Percentiles rank a stretch among this genome's conserved stretches.
These are phyloP conservation scores for Malurus melanocephalus DNA, from an alignment of 2,113 vertebrate species.

Conservation along the genomic window DNA sequence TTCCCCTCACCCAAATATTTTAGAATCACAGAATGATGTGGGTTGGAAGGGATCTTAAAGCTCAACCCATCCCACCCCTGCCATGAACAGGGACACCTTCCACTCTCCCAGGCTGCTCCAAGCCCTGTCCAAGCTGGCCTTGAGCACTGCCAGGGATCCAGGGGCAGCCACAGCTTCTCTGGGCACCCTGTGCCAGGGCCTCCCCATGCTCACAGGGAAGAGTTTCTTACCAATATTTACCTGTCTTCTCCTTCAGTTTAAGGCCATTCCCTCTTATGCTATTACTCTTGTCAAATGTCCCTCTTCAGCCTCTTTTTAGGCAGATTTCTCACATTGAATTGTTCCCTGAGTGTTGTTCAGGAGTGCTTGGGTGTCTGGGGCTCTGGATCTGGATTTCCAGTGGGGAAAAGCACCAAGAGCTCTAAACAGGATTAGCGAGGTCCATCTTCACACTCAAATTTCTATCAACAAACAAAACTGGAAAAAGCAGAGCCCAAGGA, in stretches of 20 bases:
- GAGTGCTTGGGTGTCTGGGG: background rate
- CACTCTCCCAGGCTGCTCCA: rapidly evolving
- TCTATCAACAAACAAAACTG: background rate
- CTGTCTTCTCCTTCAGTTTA: background rate
- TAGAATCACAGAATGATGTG: background rate
- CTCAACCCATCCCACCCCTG: background rate
- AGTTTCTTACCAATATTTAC: background rate
- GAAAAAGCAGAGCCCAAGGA: background rate
- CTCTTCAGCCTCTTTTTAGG: background rate
- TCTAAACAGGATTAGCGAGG: background rate
- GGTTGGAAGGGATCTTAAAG: background rate
- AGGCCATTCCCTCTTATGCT: background rate
- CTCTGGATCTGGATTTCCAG: background rate
- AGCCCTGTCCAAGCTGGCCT: rapidly evolving
- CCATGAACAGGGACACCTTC: background rate
- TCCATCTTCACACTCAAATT: background rate
- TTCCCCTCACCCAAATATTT: background rate
- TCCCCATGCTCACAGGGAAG: rapidly evolving
- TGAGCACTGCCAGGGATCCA: background rate
- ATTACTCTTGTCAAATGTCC: background rate
- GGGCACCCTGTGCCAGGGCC: background rate
- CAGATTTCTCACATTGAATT: background rate
- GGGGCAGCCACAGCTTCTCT: background rate
- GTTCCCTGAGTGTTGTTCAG: background rate
- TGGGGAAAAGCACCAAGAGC: background rate